Percentiles rank a stretch among this genome's conserved stretches.
Conservation (phyloP, 2,797 vertebrate genomes). For the Mormyrops boulengeri region DNA sequence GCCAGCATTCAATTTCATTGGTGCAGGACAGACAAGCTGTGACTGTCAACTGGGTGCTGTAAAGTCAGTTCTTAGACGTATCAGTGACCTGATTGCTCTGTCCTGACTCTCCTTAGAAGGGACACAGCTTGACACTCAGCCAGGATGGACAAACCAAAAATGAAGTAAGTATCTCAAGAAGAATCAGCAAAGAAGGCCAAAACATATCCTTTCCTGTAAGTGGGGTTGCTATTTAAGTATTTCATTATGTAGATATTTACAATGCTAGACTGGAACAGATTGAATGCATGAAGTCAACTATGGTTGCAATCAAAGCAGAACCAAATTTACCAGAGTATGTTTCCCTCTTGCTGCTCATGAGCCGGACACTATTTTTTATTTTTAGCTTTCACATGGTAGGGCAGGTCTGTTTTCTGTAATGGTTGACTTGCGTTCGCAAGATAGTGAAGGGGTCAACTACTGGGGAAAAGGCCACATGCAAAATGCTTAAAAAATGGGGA, state of each 20-base stretch:
- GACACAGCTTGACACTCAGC: not conserved
- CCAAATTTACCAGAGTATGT: not conserved
- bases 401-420: slow-evolving; percentile 20
- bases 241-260: not conserved
- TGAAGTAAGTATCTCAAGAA: not conserved
- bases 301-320: not conserved
- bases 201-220: not conserved
- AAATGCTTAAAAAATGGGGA: slow-evolving; percentile 4
- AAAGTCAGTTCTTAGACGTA: not conserved
- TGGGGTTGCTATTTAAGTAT: not conserved
- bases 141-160: not conserved
- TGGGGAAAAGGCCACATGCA: slow-evolving; percentile 9
- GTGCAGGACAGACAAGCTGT: not conserved
- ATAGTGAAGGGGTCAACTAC: not conserved
- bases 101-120: not conserved
- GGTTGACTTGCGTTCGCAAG: slow-evolving; percentile 6
- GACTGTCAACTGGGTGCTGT: not conserved
- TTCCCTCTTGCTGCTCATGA: not conserved
- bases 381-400: not conserved
- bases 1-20: not conserved
- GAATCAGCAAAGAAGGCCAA: not conserved
- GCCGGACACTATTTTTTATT: not conserved
- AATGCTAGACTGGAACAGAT: not conserved
- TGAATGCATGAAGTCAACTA: not conserved
- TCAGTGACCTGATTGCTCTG: not conserved